A percentile compares a stretch with the other conserved stretches of the same genome.
These are phyloP conservation scores for Drosophila sproati DNA, from an alignment of 1,140 invertebrate species.

Conservation along the genomic window DNA sequence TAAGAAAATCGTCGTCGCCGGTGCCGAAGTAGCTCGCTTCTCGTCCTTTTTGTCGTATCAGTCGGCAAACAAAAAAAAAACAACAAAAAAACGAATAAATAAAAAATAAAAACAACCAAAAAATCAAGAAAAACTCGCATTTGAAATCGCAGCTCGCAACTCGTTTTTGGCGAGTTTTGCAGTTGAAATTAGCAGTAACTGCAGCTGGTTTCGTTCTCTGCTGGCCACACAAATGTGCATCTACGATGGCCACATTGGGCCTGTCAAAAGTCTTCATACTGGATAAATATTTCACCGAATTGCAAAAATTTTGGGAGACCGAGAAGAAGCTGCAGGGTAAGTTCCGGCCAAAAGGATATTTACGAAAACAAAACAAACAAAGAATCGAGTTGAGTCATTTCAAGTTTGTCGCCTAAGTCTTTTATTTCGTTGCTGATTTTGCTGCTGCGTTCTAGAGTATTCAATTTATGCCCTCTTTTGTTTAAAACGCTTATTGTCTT, in stretches of 20 bases:
- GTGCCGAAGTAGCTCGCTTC: constrained; percentile 15
- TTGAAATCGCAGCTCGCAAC: constrained; percentile 52
- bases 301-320: constrained; percentile 98
- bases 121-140: constrained; percentile 28
- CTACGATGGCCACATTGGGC: constrained; percentile 91
- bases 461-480: constrained; percentile 7
- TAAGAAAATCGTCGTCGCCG: constrained; percentile 69
- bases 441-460: not conserved
- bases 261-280: constrained; percentile 98
- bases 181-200: constrained; percentile 21
- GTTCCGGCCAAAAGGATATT: constrained; percentile 40
- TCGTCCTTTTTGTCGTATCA: constrained; percentile 42
- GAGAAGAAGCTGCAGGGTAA: constrained; percentile 97
- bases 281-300: constrained; percentile 98
- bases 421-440: constrained; percentile 16
- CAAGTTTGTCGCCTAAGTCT: constrained; percentile 60
- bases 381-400: not conserved
- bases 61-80: constrained; percentile 8
- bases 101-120: constrained; percentile 13
- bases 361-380: not conserved
- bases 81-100: not conserved
- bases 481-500: constrained; percentile 6
- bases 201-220: constrained; percentile 39
- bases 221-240: constrained; percentile 79
- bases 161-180: constrained; percentile 34